phyloP scores from a whole-genome alignment of 2,113 vertebrate genomes.

The zebrafish (Danio rerio) region DNA sequence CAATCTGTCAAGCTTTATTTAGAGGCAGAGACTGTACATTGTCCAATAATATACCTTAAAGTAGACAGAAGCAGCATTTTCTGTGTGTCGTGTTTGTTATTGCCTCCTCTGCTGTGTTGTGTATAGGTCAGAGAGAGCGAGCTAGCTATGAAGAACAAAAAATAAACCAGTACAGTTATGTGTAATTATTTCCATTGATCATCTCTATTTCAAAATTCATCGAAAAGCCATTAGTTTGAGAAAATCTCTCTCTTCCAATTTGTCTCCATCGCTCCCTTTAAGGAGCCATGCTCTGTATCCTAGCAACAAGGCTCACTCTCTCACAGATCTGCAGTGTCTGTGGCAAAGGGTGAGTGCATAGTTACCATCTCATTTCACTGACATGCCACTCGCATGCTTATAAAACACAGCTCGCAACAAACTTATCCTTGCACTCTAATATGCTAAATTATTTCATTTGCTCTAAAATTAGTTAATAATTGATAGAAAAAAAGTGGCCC shows the following conservation, averaged over 20 bases:
- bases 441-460: conserved; percentile 14
- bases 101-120: neutral
- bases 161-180: conserved; percentile 15
- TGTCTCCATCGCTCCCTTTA: conserved; percentile 61
- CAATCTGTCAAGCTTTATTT: neutral
- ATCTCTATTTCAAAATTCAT: conserved; percentile 51
- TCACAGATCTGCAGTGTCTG: conserved; percentile 55
- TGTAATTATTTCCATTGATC: conserved; percentile 60
- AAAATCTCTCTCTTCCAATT: conserved; percentile 24
- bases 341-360: conserved; percentile 61
- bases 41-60: neutral
- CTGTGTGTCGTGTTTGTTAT: neutral
- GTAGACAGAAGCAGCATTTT: neutral
- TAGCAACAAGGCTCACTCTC: conserved; percentile 75
- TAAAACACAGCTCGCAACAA: conserved; percentile 52
- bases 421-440: conserved; percentile 22
- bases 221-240: conserved; percentile 53
- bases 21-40: neutral
- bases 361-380: conserved; percentile 63
- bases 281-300: conserved; percentile 72
- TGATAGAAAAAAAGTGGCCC: conserved; percentile 1
- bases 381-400: conserved; percentile 50
- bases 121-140: neutral
- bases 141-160: conserved; percentile 3
- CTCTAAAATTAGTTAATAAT: neutral